Percentiles rank a stretch among this genome's conserved stretches.
These are phyloP conservation scores for Spicauda simplicius DNA, from an alignment of 2,888 invertebrate species.

Conservation along the genomic window DNA sequence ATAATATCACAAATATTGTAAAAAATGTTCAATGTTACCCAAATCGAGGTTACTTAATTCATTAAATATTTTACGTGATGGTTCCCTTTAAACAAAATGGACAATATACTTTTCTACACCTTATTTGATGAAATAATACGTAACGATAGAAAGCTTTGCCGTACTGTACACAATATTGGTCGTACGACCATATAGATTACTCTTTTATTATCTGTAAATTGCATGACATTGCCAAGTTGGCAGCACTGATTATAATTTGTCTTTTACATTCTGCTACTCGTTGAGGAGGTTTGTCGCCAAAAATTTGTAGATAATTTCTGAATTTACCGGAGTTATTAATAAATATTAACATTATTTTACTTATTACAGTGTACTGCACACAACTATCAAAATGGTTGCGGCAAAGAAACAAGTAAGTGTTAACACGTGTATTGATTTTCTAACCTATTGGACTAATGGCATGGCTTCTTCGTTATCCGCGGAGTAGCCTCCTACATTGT, in stretches of 20 bases:
- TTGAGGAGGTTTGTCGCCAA: not conserved
- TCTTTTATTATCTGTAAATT: too few relatives aligned
- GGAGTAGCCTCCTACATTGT: constrained; percentile 49
- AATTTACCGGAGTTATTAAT: not conserved
- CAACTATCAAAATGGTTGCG: constrained; percentile 88
- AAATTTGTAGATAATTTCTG: not conserved
- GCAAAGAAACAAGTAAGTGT: constrained; percentile 92
- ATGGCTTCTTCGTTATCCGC: constrained; percentile 52
- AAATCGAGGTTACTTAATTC: too few relatives aligned
- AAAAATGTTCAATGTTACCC: too few relatives aligned
- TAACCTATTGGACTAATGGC: constrained; percentile 57
- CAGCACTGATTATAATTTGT: not conserved
- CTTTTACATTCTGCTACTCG: not conserved
- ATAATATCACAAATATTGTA: too few relatives aligned
- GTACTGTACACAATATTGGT: too few relatives aligned
- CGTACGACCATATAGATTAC: too few relatives aligned
- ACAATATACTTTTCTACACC: too few relatives aligned
- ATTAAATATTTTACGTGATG: too few relatives aligned
- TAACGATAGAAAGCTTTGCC: too few relatives aligned
- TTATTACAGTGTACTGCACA: constrained; percentile 50
- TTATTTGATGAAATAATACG: too few relatives aligned
- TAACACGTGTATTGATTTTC: constrained; percentile 54
- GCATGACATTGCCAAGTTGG: not conserved
- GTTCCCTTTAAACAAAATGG: too few relatives aligned
- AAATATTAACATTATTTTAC: not conserved